phyloP scores from a whole-genome alignment of 2,797 vertebrate genomes.

The Urosaurus nigricauda region DNA sequence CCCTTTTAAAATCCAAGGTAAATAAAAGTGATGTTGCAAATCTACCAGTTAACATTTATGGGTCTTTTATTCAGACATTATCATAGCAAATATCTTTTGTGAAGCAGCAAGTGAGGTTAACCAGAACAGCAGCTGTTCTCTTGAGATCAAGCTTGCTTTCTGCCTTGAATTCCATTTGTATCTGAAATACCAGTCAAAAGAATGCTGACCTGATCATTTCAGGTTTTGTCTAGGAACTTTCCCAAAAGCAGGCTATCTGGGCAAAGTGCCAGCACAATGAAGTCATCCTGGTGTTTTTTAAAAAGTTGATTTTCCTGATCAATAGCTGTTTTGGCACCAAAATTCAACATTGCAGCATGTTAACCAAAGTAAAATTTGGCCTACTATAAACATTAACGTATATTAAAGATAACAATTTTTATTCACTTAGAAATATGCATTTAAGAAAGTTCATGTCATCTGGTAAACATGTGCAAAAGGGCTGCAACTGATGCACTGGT shows the following conservation, averaged over 20 bases:
- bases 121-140: constrained; percentile 4
- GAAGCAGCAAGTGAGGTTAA: constrained; percentile 42
- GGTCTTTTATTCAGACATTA: constrained; percentile 50
- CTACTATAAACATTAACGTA: constrained; percentile 56
- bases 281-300: constrained; percentile 67
- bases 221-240: constrained; percentile 48
- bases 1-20: constrained; percentile 31
- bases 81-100: constrained; percentile 18
- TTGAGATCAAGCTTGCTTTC: constrained; percentile 33
- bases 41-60: constrained; percentile 32
- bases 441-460: neutral
- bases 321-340: constrained; percentile 59
- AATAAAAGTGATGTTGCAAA: constrained; percentile 23
- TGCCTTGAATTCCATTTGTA: constrained; percentile 27
- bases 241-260: constrained; percentile 51
- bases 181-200: constrained; percentile 31
- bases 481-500: neutral
- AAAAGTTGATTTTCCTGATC: constrained; percentile 50
- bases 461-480: neutral
- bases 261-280: constrained; percentile 67
- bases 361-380: constrained; percentile 58
- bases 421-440: neutral
- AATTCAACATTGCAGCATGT: constrained; percentile 61
- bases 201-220: constrained; percentile 44
- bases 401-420: constrained; percentile 49